Base-by-base conservation (phyloP, 2,113 vertebrate species). In the Lagopus muta region DNA sequence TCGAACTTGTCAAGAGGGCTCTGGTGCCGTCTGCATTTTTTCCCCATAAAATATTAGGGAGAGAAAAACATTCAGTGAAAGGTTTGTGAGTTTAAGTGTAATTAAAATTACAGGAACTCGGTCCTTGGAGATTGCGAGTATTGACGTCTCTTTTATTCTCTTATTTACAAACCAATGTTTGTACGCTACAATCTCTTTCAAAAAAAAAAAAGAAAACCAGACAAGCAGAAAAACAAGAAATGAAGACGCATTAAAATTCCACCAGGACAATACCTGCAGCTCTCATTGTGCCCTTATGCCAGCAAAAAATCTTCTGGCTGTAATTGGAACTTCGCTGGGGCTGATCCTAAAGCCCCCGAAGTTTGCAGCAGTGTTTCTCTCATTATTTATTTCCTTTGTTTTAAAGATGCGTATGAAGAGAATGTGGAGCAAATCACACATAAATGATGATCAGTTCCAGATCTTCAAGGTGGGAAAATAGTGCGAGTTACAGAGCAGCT, bases 1-100 rank as follows among this genome's bases (percentile, higher is more conserved):
- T 97, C 94, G 88, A 96, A 94, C 86, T 95, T 92, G 89, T 85
- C 93, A 93, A 90, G 84, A 91, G 94, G 88, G 81, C 94, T 92
- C 82, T 71, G 78, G 45, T 58, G 50, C 52, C 92, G 75, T 78
- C 18, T 84, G 74, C 47, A 86, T 72, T 67, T 90, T n/a, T 82
- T n/a, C 32, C 47, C 62, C 25, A 19, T 74, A 86, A 69, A 19
- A 91, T 73, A 83, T 87, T 45, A 72, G 67, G 85, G 45, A 88
- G 77, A 64, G 76, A 95, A 96, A 89, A 34, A 27, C 72, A 43
- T 88, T 32, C 70, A 67, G 70, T 21, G 38, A 24, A 13, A 65
- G 30, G 11, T 45, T 22, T 57, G 40, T 42, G 38, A 50, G 60
- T 72, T 67, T 47, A 67, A 80, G 79, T 47, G 52, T 91, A 80